Conservation (phyloP, 1,140 invertebrate genomes). For the Cydia pomonella region DNA sequence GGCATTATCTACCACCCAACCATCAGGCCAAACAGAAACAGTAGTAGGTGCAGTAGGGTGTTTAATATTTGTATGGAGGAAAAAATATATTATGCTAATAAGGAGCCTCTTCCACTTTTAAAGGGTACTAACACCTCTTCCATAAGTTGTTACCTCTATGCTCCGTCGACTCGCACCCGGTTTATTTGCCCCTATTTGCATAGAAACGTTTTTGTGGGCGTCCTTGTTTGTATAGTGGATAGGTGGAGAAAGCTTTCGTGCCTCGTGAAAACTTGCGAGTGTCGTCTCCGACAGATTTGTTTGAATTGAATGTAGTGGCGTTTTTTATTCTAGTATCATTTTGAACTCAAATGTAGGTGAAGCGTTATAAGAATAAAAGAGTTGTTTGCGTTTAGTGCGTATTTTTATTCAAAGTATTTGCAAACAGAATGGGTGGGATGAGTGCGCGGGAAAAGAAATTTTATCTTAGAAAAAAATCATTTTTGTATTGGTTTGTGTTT, state of each 20-base stretch:
- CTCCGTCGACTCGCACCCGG: constrained; percentile 56
- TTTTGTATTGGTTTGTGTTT: background rate
- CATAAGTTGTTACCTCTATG: constrained; percentile 41
- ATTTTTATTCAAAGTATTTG: constrained; percentile 11
- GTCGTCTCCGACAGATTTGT: constrained; percentile 61
- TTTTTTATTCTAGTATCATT: constrained; percentile 30
- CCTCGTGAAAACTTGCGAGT: constrained; percentile 49
- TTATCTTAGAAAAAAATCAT: background rate
- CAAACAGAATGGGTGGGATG: background rate
- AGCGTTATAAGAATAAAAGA: constrained; percentile 4
- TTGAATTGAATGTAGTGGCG: constrained; percentile 61
- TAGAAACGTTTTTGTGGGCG: constrained; percentile 78
- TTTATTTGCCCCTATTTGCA: constrained; percentile 79
- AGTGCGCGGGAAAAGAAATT: background rate
- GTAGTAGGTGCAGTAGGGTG: no score
- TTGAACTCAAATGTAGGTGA: constrained; percentile 28
- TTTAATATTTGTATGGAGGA: no score
- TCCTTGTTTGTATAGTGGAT: constrained; percentile 75
- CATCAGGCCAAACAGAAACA: no score
- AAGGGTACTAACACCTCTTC: background rate
- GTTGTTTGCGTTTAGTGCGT: background rate
- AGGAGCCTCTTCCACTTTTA: no score
- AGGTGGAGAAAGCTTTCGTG: constrained; percentile 68
- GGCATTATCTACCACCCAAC: no score
- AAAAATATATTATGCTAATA: no score